These are phyloP conservation scores for Palythoa heliodiscus DNA, from an alignment of 92 coral and sea anemone species.

Conservation along the genomic window DNA sequence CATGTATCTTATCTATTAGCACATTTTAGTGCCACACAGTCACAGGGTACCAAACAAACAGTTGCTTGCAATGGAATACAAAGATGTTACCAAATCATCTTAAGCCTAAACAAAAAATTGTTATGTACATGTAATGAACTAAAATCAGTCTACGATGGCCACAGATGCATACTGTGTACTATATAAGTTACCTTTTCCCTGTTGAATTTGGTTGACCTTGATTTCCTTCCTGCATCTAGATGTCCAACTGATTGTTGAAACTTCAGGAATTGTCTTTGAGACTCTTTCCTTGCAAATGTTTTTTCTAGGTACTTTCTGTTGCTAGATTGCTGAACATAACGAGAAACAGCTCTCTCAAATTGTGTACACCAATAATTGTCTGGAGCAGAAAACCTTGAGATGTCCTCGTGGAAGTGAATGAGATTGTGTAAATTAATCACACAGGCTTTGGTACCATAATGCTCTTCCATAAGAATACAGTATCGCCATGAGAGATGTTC, in stretches of 20 bases:
- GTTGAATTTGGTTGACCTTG: slow-evolving; percentile 48
- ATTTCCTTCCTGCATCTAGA: slow-evolving; percentile 11
- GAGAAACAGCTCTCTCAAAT: slow-evolving; percentile 73
- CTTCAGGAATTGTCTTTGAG: slow-evolving; percentile 69
- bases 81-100: slow-evolving; percentile 11
- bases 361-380: slow-evolving; percentile 72
- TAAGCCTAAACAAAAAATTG: slow-evolving; percentile 11
- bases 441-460: slow-evolving; percentile 60
- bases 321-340: slow-evolving; percentile 70
- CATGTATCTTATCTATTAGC: slow-evolving; percentile 13
- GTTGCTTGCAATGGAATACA: slow-evolving; percentile 13
- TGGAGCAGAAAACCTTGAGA: slow-evolving; percentile 64
- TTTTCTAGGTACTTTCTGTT: slow-evolving; percentile 59
- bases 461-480: slow-evolving; percentile 59
- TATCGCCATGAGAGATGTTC: slow-evolving; percentile 62
- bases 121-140: slow-evolving; percentile 7
- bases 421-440: slow-evolving; percentile 63
- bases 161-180: slow-evolving; percentile 13
- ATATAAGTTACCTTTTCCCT: slow-evolving; percentile 50
- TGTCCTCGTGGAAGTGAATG: slow-evolving; percentile 60
- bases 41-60: slow-evolving; percentile 14
- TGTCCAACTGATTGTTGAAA: slow-evolving; percentile 29
- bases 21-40: slow-evolving; percentile 20
- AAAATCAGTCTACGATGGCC: slow-evolving; percentile 14
- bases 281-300: slow-evolving; percentile 70